Conservation (phyloP, 2,113 vertebrate species). For the Cepphus grylle region DNA sequence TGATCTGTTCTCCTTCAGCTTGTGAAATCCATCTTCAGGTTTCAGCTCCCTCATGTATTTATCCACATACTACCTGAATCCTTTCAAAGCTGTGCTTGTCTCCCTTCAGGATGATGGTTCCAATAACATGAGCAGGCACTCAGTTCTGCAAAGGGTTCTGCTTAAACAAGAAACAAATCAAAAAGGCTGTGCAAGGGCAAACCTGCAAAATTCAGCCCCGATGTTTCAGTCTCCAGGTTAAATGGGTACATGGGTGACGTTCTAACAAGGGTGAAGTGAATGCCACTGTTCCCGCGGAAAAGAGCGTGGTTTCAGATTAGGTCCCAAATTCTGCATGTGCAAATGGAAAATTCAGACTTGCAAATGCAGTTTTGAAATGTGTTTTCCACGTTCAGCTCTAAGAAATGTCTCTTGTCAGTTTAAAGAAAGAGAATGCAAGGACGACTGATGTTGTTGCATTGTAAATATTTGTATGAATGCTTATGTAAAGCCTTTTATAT, state of each 20-base stretch:
- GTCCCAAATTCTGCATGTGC: background rate
- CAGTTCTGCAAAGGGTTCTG: background rate
- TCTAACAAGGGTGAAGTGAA: background rate
- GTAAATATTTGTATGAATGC: background rate
- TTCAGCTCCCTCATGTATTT: slow-evolving; percentile 28
- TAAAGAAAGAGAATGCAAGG: background rate
- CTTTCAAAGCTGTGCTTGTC: background rate
- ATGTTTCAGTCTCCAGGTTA: background rate
- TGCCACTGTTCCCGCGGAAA: background rate
- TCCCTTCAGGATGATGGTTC: background rate
- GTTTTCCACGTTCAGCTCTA: background rate
- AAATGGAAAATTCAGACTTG: background rate
- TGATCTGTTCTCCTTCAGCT: slow-evolving; percentile 23
- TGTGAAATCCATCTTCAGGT: slow-evolving; percentile 35
- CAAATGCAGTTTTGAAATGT: background rate
- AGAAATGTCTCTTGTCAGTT: background rate
- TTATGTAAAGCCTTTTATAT: background rate
- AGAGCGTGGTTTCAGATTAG: background rate
- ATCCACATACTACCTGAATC: background rate
- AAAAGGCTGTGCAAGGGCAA: background rate
- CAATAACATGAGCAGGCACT: background rate
- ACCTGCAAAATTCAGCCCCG: background rate
- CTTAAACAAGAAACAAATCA: background rate
- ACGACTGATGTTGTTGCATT: background rate
- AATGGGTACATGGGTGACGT: background rate